Evolutionary conservation across 2,113 vertebrate genomes (phyloP).

Genomic region (Laticauda colubrina): DNA sequence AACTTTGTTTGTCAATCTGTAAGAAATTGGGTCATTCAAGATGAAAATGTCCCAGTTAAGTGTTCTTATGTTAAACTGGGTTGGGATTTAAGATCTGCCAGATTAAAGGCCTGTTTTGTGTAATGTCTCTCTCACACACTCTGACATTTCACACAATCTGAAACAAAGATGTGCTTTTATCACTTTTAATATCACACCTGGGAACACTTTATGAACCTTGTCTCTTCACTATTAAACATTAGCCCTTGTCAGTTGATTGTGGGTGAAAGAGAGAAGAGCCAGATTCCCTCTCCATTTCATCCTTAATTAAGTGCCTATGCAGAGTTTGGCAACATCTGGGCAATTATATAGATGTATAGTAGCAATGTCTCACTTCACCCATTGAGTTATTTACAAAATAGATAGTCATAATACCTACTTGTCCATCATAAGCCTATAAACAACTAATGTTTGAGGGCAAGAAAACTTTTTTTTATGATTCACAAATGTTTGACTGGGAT

Average conservation of each 20-base stretch:
- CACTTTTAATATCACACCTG: background rate
- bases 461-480: background rate
- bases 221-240: background rate
- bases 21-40: constrained; percentile 40
- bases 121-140: background rate
- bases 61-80: constrained; percentile 36
- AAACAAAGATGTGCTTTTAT: background rate
- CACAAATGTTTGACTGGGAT: background rate
- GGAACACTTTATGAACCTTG: background rate
- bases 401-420: background rate
- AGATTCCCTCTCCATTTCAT: background rate
- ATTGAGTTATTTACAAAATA: background rate
- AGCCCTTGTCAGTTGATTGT: background rate
- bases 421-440: background rate
- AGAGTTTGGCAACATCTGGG: background rate
- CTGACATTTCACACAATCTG: background rate
- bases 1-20: constrained; percentile 63
- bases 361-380: background rate
- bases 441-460: background rate
- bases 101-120: constrained; percentile 5
- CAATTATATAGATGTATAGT: background rate
- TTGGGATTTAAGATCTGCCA: constrained; percentile 24
- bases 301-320: background rate
- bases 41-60: constrained; percentile 43
- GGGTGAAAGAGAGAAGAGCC: background rate